These are phyloP conservation scores for Catharus ustulatus DNA, from an alignment of 2,797 vertebrate genomes.

Conservation along the genomic window DNA sequence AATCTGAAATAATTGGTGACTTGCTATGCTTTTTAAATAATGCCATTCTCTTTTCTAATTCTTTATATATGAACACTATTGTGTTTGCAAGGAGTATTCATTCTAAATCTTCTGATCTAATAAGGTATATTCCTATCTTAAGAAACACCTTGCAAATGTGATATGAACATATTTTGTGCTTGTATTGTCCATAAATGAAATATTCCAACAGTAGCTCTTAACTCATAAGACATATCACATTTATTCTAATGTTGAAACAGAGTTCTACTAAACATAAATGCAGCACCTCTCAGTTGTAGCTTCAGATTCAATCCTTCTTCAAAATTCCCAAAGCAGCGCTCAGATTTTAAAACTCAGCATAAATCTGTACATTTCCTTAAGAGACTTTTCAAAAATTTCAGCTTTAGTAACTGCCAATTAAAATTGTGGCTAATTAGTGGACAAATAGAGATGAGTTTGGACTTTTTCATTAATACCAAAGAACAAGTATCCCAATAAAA, in stretches of 20 bases:
- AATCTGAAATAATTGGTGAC: constrained; percentile 35
- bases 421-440: background rate
- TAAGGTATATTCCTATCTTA: background rate
- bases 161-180: background rate
- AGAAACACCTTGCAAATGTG: background rate
- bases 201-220: background rate
- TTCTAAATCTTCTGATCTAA: background rate
- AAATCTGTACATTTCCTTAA: background rate
- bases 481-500: background rate
- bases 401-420: background rate
- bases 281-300: background rate
- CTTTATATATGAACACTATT: background rate
- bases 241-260: background rate
- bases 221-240: background rate
- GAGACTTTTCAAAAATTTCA: background rate
- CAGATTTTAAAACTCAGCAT: background rate
- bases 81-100: background rate
- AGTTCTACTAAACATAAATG: background rate
- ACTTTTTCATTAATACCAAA: background rate
- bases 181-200: background rate
- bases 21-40: background rate
- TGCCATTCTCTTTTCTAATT: background rate
- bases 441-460: background rate
- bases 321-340: background rate
- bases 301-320: background rate